These are phyloP conservation scores for Lates calcarifer DNA, from an alignment of 2,113 vertebrate genomes.

Conservation along the genomic window DNA sequence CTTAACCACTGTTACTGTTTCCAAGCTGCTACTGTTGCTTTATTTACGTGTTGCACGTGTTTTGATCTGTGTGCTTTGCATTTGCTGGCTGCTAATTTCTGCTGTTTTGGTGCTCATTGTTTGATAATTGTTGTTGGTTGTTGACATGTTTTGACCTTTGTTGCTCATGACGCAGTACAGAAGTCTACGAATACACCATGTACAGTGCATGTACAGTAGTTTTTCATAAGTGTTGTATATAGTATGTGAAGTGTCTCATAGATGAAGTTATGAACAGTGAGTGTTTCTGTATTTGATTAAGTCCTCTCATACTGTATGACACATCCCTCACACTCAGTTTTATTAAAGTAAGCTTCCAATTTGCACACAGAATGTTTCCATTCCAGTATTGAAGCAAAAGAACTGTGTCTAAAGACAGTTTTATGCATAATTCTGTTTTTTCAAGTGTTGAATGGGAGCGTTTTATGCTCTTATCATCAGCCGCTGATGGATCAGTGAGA, in stretches of 20 bases:
- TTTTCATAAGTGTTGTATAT: too few relatives aligned
- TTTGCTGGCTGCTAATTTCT: not conserved
- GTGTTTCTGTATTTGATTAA: too few relatives aligned
- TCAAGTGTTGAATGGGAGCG: not conserved
- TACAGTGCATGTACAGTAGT: too few relatives aligned
- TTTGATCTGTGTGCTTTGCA: not conserved
- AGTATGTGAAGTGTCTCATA: too few relatives aligned
- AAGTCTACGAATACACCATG: too few relatives aligned
- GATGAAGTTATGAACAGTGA: too few relatives aligned
- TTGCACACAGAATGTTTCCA: not conserved
- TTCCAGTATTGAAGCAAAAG: too few relatives aligned
- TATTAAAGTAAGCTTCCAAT: not conserved
- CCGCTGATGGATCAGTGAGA: not conserved
- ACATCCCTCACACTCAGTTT: not conserved
- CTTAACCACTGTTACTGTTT: too few relatives aligned
- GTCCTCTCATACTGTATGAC: not conserved
- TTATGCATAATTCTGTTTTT: not conserved
- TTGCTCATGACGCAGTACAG: too few relatives aligned
- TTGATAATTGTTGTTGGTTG: not conserved
- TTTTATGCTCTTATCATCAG: slow-evolving; percentile 46
- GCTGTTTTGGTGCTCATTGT: not conserved
- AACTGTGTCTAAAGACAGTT: not conserved
- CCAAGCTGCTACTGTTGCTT: not conserved
- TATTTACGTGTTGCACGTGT: not conserved
- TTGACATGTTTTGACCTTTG: too few relatives aligned